These are phyloP conservation scores for Tipula confusa DNA, from an alignment of 2,888 invertebrate genomes.

Conservation along the genomic window DNA sequence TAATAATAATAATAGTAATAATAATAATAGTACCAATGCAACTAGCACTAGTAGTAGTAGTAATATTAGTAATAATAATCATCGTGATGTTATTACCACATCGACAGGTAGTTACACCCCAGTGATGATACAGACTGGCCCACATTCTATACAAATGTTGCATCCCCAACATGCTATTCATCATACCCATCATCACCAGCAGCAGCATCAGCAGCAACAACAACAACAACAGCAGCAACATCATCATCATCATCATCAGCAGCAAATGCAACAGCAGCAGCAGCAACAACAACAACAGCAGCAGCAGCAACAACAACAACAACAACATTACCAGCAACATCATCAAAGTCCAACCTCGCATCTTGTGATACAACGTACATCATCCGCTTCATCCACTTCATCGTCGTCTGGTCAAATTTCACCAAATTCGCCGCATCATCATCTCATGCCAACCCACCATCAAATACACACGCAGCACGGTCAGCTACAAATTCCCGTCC, in stretches of 20 bases:
- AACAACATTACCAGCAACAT: slow-evolving; percentile 44
- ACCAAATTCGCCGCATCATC: slow-evolving; percentile 32
- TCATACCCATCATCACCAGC: slow-evolving; percentile 40
- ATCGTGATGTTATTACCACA: slow-evolving; percentile 36
- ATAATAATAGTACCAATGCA: slow-evolving; percentile 46
- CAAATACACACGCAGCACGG: slow-evolving; percentile 37
- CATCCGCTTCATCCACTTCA: slow-evolving; percentile 30
- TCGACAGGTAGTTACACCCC: slow-evolving; percentile 39
- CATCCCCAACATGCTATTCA: slow-evolving; percentile 43
- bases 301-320: slow-evolving; percentile 38
- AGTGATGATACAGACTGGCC: slow-evolving; percentile 39
- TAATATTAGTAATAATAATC: slow-evolving; percentile 42
- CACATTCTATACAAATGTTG: slow-evolving; percentile 46
- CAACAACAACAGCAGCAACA: slow-evolving; percentile 42
- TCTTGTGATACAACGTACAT: background rate
- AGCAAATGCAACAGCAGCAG: slow-evolving; percentile 41
- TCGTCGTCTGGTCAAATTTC: slow-evolving; percentile 30
- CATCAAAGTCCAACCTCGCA: slow-evolving; percentile 39
- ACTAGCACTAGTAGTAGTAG: slow-evolving; percentile 46
- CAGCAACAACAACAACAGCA: slow-evolving; percentile 40
- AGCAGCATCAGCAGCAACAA: slow-evolving; percentile 37
- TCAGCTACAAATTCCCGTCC: slow-evolving; percentile 32
- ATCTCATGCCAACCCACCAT: slow-evolving; percentile 41
- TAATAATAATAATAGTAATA: slow-evolving; percentile 39
- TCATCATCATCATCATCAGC: slow-evolving; percentile 44